phyloP scores from a whole-genome alignment of 2,113 vertebrate genomes.

The Mus pahari region DNA sequence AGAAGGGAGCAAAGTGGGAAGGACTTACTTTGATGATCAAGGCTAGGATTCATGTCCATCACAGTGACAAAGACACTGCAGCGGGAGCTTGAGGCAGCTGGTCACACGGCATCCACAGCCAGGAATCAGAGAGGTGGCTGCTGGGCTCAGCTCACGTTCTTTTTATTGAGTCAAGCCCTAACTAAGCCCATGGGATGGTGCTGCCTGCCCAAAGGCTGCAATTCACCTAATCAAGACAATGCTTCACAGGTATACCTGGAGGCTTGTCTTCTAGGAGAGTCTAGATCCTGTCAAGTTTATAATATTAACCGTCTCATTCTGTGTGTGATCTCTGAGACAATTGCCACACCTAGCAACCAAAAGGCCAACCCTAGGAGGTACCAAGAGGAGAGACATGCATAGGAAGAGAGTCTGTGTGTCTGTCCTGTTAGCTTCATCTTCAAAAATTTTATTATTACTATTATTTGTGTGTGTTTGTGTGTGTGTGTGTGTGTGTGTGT shows the following conservation, averaged over 20 bases:
- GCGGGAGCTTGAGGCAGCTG: neutral
- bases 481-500: neutral
- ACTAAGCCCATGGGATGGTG: neutral
- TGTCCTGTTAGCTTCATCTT: neutral
- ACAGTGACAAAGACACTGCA: neutral
- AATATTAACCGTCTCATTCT: neutral
- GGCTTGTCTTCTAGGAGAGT: neutral
- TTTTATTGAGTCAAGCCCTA: neutral
- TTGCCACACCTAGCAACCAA: neutral
- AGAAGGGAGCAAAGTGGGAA: neutral
- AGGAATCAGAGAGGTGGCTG: neutral
- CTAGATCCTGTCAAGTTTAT: neutral
- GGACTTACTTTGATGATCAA: neutral
- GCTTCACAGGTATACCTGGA: too few species aligned
- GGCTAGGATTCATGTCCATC: neutral
- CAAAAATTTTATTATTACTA: neutral
- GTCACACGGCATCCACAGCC: neutral
- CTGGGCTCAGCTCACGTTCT: neutral
- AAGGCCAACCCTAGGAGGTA: neutral
- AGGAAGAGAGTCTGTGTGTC: neutral
- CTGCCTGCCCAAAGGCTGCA: neutral
- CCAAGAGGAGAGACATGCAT: too few species aligned
- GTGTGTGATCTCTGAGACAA: neutral
- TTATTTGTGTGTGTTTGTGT: neutral
- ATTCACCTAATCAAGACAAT: neutral